Percentiles rank a stretch among this genome's conserved stretches.
phyloP scores from a whole-genome alignment of 1,140 invertebrate species.

The Nasonia vitripennis region DNA sequence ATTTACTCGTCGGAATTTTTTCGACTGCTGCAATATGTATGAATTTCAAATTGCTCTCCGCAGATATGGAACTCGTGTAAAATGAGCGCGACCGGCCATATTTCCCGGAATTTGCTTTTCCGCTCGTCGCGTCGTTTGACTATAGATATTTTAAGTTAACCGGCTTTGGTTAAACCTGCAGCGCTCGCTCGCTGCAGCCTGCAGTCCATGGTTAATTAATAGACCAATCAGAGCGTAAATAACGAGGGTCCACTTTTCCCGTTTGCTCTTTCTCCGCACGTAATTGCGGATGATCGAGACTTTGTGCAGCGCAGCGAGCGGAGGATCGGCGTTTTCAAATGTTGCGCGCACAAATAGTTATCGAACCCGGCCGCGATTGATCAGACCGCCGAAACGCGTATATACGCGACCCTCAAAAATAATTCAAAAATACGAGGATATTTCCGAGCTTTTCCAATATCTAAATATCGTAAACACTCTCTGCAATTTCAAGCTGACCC shows the following conservation, averaged over 20 bases:
- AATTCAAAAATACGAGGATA: not conserved
- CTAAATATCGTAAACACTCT: constrained; percentile 33
- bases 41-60: not conserved
- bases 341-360: not conserved
- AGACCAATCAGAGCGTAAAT: constrained; percentile 1
- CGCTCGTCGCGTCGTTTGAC: not conserved
- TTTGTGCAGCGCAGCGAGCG: not conserved
- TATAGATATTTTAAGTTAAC: not conserved
- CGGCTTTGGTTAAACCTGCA: not conserved
- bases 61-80: not conserved
- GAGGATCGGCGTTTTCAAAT: not conserved
- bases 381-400: not conserved
- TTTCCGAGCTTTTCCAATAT: not conserved
- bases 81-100: not conserved
- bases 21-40: not conserved
- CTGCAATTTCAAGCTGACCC: not conserved
- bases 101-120: not conserved
- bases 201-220: not conserved
- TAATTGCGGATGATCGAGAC: not conserved
- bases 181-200: too few species aligned
- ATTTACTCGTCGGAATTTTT: constrained; percentile 12
- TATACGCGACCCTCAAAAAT: not conserved
- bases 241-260: not conserved
- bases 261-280: not conserved
- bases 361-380: not conserved